Percentiles rank a stretch among this genome's conserved stretches.
Evolutionary conservation across 2,888 invertebrate species (phyloP).

Genomic region (Scaptomyza flava): DNA sequence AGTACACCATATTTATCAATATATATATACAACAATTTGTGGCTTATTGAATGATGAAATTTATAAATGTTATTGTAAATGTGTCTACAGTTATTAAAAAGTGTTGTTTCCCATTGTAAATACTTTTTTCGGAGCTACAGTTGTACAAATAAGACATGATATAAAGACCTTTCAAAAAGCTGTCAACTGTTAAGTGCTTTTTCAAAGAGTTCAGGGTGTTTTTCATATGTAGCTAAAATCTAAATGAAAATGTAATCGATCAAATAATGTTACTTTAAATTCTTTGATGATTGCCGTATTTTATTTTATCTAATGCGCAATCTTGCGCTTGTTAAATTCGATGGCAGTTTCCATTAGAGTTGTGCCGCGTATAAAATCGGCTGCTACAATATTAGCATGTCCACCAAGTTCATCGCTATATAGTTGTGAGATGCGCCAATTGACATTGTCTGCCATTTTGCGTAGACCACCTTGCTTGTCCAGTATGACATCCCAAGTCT

Average conservation of each 20-base stretch:
- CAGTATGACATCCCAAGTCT: slow-evolving; percentile 86
- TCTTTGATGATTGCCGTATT: not conserved
- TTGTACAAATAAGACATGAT: not conserved
- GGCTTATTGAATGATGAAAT: slow-evolving; percentile 42
- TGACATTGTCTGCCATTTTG: slow-evolving; percentile 87
- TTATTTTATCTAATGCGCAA: slow-evolving; percentile 14
- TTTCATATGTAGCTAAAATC: too few species aligned
- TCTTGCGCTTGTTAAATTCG: slow-evolving; percentile 80
- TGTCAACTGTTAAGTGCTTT: not conserved
- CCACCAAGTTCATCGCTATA: slow-evolving; percentile 85
- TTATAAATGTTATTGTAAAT: slow-evolving; percentile 44
- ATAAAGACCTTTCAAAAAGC: not conserved
- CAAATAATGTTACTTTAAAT: not conserved
- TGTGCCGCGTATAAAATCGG: slow-evolving; percentile 87
- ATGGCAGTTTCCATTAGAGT: slow-evolving; percentile 86
- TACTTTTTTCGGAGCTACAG: not conserved
- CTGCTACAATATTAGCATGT: slow-evolving; percentile 87
- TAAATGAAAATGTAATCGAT: too few species aligned
- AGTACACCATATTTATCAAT: slow-evolving; percentile 31
- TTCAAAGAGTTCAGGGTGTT: not conserved
- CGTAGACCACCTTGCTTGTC: slow-evolving; percentile 87
- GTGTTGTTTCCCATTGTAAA: not conserved
- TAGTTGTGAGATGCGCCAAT: slow-evolving; percentile 87
- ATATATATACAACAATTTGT: slow-evolving; percentile 25
- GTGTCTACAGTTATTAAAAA: slow-evolving; percentile 4